These are phyloP conservation scores for Platichthys flesus DNA, from an alignment of 2,113 vertebrate species.

Conservation along the genomic window DNA sequence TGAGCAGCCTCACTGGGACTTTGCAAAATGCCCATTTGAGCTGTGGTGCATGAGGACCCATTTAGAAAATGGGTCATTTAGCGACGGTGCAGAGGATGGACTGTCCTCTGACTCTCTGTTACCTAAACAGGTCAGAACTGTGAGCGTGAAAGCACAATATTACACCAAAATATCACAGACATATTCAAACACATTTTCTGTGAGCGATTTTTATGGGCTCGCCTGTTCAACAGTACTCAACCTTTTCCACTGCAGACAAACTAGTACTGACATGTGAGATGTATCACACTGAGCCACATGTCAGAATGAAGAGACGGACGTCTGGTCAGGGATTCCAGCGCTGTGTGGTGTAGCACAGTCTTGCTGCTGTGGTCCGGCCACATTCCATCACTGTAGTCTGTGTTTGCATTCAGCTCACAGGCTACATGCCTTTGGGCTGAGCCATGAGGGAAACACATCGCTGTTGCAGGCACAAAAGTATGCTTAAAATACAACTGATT, in stretches of 20 bases:
- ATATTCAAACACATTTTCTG: background rate
- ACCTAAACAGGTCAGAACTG: conserved; percentile 17
- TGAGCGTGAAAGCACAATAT: background rate
- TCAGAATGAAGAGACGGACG: conserved; percentile 7
- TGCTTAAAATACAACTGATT: too few relatives aligned
- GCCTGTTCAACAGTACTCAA: background rate
- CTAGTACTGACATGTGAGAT: conserved; percentile 24
- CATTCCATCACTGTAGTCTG: conserved; percentile 37
- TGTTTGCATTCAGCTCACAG: conserved; percentile 40
- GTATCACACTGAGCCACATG: background rate
- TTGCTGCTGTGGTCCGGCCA: conserved; percentile 27
- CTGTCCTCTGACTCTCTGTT: conserved; percentile 23
- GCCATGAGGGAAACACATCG: background rate
- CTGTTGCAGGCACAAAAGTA: background rate
- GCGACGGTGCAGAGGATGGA: background rate
- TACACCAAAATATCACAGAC: background rate
- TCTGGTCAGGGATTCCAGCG: conserved; percentile 20
- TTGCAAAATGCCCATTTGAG: conserved; percentile 12
- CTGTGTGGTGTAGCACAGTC: conserved; percentile 46
- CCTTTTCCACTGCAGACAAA: background rate
- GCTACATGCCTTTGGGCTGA: background rate
- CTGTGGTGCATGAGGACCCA: background rate
- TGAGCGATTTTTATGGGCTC: background rate
- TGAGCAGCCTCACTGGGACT: background rate
- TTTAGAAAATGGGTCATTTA: conserved; percentile 9